These are phyloP conservation scores for Aplysina aerophoba DNA, from an alignment of 37 sponge, comb jelly and placozoan genomes.

Conservation along the genomic window DNA sequence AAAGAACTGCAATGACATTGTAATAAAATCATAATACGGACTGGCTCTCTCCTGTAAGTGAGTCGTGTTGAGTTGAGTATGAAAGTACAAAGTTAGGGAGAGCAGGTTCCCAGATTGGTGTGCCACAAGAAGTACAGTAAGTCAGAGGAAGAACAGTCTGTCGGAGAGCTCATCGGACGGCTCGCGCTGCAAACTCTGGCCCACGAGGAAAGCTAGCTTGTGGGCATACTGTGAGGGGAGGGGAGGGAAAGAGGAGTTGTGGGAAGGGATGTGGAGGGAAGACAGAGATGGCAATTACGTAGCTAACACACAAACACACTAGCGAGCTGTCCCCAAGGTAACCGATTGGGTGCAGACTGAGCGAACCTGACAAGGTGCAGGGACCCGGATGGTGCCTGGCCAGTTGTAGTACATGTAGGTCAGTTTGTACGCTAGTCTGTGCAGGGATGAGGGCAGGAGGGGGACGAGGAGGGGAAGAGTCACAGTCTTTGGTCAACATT, in stretches of 20 bases:
- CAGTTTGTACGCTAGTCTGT: slow-evolving; percentile 86
- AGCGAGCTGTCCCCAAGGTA: background rate
- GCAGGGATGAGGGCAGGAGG: background rate
- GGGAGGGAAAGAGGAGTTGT: too few relatives aligned
- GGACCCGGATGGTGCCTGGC: slow-evolving; percentile 92
- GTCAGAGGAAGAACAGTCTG: slow-evolving; percentile 91
- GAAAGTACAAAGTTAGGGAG: too few relatives aligned
- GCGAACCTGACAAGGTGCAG: slow-evolving; percentile 88
- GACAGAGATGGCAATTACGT: background rate
- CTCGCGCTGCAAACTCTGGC: slow-evolving; percentile 85
- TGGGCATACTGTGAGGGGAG: slow-evolving; percentile 86
- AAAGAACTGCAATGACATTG: too few relatives aligned
- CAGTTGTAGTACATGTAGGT: slow-evolving; percentile 97
- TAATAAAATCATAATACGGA: too few relatives aligned
- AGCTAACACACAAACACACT: too few relatives aligned
- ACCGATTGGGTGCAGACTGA: background rate
- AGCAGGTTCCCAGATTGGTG: too few relatives aligned
- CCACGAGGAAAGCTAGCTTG: slow-evolving; percentile 94
- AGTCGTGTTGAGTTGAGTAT: too few relatives aligned
- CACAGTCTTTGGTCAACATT: too few relatives aligned
- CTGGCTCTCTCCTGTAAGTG: too few relatives aligned
- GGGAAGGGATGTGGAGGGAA: too few relatives aligned
- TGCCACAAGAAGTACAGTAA: background rate
- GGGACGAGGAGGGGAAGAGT: too few relatives aligned
- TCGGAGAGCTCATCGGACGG: slow-evolving; percentile 77